These are phyloP conservation scores for Parapristionchus giblindavisi DNA, from an alignment of 2,888 invertebrate species.

Conservation along the genomic window DNA sequence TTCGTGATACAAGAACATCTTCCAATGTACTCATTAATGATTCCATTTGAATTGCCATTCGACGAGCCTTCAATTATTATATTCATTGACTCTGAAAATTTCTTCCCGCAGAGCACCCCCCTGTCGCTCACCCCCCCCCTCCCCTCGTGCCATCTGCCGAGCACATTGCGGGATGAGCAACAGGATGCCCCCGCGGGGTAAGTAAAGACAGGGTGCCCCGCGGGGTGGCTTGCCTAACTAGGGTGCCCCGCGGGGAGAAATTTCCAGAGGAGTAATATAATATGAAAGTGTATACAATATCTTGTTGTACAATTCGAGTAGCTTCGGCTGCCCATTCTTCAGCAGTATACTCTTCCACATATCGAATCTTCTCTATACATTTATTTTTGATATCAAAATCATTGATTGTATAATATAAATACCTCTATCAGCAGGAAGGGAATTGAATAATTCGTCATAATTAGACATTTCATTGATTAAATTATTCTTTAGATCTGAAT, in stretches of 20 bases:
- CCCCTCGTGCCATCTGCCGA: too few species aligned
- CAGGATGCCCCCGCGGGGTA: too few species aligned
- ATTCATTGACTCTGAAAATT: too few species aligned
- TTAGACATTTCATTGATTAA: not conserved
- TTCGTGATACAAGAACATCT: not conserved
- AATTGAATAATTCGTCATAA: not conserved
- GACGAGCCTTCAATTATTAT: not conserved
- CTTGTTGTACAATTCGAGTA: slow-evolving; percentile 48
- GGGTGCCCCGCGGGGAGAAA: too few species aligned
- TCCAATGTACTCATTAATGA: not conserved
- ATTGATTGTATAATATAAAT: not conserved
- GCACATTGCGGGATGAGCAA: too few species aligned
- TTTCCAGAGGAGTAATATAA: too few species aligned
- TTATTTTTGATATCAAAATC: not conserved
- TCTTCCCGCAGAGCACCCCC: too few species aligned
- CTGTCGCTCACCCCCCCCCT: too few species aligned
- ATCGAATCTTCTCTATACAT: slow-evolving; percentile 46
- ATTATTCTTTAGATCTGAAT: not conserved
- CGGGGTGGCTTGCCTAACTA: too few species aligned
- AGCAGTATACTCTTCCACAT: slow-evolving; percentile 56
- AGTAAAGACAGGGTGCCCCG: too few species aligned
- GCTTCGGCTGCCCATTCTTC: slow-evolving; percentile 59
- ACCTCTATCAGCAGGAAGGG: not conserved
- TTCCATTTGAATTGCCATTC: not conserved
- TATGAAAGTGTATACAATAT: slow-evolving; percentile 42